Conservation (phyloP, 2,797 vertebrate species). For the Leptatherina wallacei region DNA sequence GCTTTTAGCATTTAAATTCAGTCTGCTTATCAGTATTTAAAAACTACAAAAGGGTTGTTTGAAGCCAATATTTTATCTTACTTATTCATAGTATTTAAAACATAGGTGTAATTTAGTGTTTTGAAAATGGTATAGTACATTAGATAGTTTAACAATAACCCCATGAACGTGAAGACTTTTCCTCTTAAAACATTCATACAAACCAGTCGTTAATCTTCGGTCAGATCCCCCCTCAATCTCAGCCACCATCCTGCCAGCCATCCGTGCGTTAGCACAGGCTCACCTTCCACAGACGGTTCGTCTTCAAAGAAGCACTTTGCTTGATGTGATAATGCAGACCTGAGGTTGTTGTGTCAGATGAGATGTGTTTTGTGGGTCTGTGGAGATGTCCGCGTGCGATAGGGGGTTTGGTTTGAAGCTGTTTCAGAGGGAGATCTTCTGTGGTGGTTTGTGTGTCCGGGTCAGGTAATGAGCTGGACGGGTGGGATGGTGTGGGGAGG, state of each 20-base stretch:
- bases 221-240: slow-evolving; percentile 9
- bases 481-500: slow-evolving; percentile 12
- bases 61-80: not conserved
- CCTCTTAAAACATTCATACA: slow-evolving; percentile 1
- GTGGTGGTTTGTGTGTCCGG: slow-evolving; percentile 48
- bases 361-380: slow-evolving; percentile 58
- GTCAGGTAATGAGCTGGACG: slow-evolving; percentile 57
- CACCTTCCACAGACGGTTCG: slow-evolving; percentile 50
- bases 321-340: slow-evolving; percentile 46
- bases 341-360: slow-evolving; percentile 69
- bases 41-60: no score
- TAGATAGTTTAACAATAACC: not conserved
- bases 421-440: slow-evolving; percentile 24
- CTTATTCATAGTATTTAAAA: not conserved
- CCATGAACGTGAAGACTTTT: slow-evolving; percentile 31
- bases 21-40: not conserved
- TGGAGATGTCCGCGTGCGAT: slow-evolving; percentile 68
- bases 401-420: slow-evolving; percentile 26
- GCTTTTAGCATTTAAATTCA: not conserved
- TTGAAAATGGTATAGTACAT: not conserved
- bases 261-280: slow-evolving; percentile 37
- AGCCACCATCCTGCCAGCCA: slow-evolving; percentile 15
- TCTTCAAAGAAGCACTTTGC: slow-evolving; percentile 42
- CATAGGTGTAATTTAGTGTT: not conserved
- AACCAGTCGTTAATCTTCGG: slow-evolving; percentile 11